Percentiles rank a stretch among this genome's conserved stretches.
Conservation (phyloP, 1,140 invertebrate genomes). For the Euwallacea fornicatus region DNA sequence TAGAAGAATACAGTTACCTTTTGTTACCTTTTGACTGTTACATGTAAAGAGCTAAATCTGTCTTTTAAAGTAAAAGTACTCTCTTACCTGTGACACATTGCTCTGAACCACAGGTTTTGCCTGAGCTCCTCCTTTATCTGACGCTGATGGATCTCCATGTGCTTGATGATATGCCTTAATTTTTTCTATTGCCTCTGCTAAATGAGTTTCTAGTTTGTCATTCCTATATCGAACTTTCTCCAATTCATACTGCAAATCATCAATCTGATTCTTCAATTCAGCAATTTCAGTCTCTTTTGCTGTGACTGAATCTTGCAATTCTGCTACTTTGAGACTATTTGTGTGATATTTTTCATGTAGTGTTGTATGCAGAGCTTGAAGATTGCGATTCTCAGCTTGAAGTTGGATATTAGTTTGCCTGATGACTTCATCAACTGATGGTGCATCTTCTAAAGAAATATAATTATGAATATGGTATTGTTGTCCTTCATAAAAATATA, state of each 20-base stretch:
- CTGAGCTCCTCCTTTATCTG: constrained; percentile 43
- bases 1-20: no score
- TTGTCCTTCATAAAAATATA: constrained; percentile 11
- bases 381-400: constrained; percentile 86
- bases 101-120: constrained; percentile 56
- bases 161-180: constrained; percentile 82
- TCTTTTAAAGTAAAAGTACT: neutral
- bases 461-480: neutral
- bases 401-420: constrained; percentile 82
- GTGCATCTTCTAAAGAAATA: constrained; percentile 60
- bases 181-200: constrained; percentile 88
- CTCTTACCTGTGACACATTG: constrained; percentile 59
- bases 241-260: constrained; percentile 93
- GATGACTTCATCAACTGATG: constrained; percentile 78
- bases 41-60: no score
- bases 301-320: constrained; percentile 87
- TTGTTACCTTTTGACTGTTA: no score
- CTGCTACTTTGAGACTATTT: constrained; percentile 88
- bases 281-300: constrained; percentile 92
- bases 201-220: constrained; percentile 88
- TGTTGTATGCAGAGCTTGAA: constrained; percentile 90
- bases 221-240: constrained; percentile 85
- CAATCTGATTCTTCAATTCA: constrained; percentile 92
- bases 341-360: constrained; percentile 93
- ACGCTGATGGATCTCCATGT: constrained; percentile 58